These are phyloP conservation scores for Rhizoglyphus robini DNA, from an alignment of 1,140 invertebrate species.

Conservation along the genomic window DNA sequence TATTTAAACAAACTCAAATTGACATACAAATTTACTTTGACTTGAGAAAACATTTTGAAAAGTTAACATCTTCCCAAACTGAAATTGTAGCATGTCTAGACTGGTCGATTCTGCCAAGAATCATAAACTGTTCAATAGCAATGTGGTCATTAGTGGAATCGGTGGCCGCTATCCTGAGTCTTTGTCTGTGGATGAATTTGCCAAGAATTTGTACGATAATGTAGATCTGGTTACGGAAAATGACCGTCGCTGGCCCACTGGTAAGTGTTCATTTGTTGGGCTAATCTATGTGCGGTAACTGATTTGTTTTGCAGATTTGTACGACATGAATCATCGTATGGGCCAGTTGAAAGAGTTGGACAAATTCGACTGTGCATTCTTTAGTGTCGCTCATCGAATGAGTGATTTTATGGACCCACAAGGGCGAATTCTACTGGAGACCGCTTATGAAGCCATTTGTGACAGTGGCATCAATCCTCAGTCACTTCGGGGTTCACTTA, in stretches of 20 bases:
- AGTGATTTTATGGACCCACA: slow-evolving; percentile 82
- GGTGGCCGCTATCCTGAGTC: slow-evolving; percentile 78
- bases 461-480: slow-evolving; percentile 72
- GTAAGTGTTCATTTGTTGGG: slow-evolving; percentile 48
- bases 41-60: too few relatives aligned
- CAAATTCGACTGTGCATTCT: slow-evolving; percentile 72
- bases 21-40: too few relatives aligned
- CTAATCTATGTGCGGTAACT: slow-evolving; percentile 81
- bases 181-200: slow-evolving; percentile 71
- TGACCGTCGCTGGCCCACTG: slow-evolving; percentile 29
- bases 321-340: slow-evolving; percentile 65
- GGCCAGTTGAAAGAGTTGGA: slow-evolving; percentile 78
- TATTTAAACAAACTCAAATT: too few relatives aligned
- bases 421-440: slow-evolving; percentile 69
- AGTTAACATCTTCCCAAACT: too few relatives aligned
- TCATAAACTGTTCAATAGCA: too few relatives aligned
- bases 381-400: slow-evolving; percentile 77
- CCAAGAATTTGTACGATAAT: slow-evolving; percentile 61
- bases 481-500: slow-evolving; percentile 61
- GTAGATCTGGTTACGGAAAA: slow-evolving; percentile 50
- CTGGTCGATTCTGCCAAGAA: too few relatives aligned
- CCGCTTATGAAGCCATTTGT: slow-evolving; percentile 78
- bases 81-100: too few relatives aligned
- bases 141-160: slow-evolving; percentile 74
- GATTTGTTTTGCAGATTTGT: slow-evolving; percentile 53